Base-by-base conservation (phyloP, 2,888 invertebrate genomes). In the Hirtodrosophila cameraria region DNA sequence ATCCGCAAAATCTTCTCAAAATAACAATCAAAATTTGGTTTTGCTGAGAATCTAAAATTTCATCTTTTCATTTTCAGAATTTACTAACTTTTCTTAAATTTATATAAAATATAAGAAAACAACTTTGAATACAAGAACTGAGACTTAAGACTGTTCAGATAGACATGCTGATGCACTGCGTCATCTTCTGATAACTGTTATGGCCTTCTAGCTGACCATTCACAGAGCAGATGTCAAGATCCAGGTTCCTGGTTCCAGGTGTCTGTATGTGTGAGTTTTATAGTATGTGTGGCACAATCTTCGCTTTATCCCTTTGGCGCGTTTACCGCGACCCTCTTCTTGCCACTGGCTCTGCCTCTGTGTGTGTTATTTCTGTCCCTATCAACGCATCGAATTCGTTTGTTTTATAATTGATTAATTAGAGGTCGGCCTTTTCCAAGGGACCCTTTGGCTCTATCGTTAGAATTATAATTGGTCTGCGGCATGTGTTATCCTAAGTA, bases 361-460 rank as follows among this genome's bases (percentile, higher is more conserved):
- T 25, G 23, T 43, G 25, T 30, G 15, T 36, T 27, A 15, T 25
- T 13, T 42, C 35, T 38, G 11, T 27, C 8, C 9, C 60, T 75
- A 67, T 74, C 71, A 67, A 42, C 74, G 59, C 59, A 82, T 75
- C 80, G 62, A 77, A 63, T 79, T 67, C 66, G 74, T 87, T 86
- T 88, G 76, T 80, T 82, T 85, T 88, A 77, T 89, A 89, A 89
- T 89, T 89, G 89, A 89, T 89, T 89, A 89, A 89, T 89, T 89
- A 88, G 82, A 89, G 87, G 89, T 68, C 88, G 89, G 88, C 78
- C 49, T 78, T 78, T 79, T 23, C 39, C 48, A 55, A 30, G 25
- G 35, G 41, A 49, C 55, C 43, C 45, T 55, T 52, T 48, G 53
- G 41, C 69, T n/a, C n/a, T 70, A 86, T 79, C 80, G 83, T 69